Conservation (phyloP, 2,113 vertebrate genomes). For the Tiliqua scincoides region DNA sequence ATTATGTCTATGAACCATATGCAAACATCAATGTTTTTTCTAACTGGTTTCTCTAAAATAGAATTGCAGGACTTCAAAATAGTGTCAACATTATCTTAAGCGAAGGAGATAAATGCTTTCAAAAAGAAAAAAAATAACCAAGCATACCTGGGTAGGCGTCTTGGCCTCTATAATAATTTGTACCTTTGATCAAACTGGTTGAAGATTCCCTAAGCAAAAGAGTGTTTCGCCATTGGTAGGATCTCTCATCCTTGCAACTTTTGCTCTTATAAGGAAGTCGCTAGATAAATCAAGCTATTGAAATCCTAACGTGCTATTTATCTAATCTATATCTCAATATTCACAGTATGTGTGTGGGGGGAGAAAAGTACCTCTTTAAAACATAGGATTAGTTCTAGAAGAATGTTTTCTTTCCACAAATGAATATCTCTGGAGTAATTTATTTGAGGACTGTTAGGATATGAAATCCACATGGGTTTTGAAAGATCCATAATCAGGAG, state of each 20-base stretch:
- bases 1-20: not conserved
- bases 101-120: not conserved
- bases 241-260: not conserved
- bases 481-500: constrained; percentile 34
- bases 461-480: constrained; percentile 37
- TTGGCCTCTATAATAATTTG: not conserved
- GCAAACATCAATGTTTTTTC: not conserved
- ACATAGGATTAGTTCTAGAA: not conserved
- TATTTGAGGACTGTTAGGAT: constrained; percentile 13
- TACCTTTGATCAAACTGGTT: not conserved
- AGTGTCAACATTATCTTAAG: not conserved
- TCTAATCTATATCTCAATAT: not conserved
- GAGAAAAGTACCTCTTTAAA: not conserved
- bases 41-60: not conserved
- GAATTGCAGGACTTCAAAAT: not conserved
- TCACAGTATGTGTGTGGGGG: not conserved
- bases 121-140: not conserved
- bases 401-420: not conserved
- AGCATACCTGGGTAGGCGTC: not conserved
- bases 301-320: not conserved
- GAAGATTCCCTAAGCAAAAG: not conserved
- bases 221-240: not conserved
- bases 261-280: not conserved
- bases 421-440: constrained; percentile 6
- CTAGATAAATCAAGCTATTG: not conserved